Base-by-base conservation (phyloP, 2,797 vertebrate species). In the Lepilemur septentrionalis region DNA sequence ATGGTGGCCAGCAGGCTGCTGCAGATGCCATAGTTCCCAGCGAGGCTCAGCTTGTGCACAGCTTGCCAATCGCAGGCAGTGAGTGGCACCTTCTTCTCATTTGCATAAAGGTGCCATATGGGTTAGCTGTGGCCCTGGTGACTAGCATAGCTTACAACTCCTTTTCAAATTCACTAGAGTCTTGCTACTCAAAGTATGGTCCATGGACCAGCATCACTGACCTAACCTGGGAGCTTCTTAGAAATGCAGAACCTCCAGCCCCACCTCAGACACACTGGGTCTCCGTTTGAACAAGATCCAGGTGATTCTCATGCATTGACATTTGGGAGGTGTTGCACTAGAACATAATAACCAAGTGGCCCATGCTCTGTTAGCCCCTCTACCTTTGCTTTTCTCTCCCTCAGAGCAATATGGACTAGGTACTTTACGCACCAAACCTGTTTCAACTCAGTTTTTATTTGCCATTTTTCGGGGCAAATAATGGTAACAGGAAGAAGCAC, bases 61-160 rank as follows among this genome's bases (percentile, higher is more conserved):
- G 94, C 89, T 93, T 89, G 82, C 86, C 86, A 93, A 48, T 55
- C 67, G 32, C 57, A 93, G 95, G 38, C 70, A 30, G 18, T 48
- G 70, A 82, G 89, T 69, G 35, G 30, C 72, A 70, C 50, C 76
- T 85, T 63, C 90, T 93, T 89, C 55, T 92, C 43, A 79, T 94
- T 94, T 73, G 80, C 79, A 65, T 70, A 46, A 90, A 83, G 92
- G 32, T 65, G 23, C 83, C 92, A 35, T 18, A 14, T 70, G 86
- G 25, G 69, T 55, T 61, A 55, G 35, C 91, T 41, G 7, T 96
- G 89, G 82, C 86, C 82, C 84, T 83, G 4, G 6, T 69, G 78
- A 88, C 55, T 20, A n/a, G 57, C 13, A 14, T 43, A 86, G 86
- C 75, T 86, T 85, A 30, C 59, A 12, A 6, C 23, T 61, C 89